A percentile compares a stretch with the other conserved stretches of the same genome.
phyloP scores from a whole-genome alignment of 2,888 invertebrate species.

The Leptopterna dolabrata region DNA sequence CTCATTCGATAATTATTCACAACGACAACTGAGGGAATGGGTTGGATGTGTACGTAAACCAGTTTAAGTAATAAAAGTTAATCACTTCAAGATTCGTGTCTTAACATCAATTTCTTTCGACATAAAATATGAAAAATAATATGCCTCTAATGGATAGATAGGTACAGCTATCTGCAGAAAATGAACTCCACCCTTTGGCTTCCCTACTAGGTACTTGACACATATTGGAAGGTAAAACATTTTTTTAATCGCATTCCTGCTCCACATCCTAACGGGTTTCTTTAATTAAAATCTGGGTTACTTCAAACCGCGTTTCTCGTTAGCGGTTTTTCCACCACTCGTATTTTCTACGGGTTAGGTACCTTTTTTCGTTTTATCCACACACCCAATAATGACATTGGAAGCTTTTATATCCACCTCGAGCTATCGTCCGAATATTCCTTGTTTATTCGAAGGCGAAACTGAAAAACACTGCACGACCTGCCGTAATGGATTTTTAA shows the following conservation, averaged over 20 bases:
- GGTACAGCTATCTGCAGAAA: too few relatives aligned
- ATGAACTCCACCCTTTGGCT: neutral
- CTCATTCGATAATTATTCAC: too few relatives aligned
- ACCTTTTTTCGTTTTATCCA: neutral
- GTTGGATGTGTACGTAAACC: too few relatives aligned
- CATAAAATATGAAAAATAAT: too few relatives aligned
- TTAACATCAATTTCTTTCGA: too few relatives aligned
- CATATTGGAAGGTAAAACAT: neutral
- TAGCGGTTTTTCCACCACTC: neutral
- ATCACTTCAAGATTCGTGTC: too few relatives aligned
- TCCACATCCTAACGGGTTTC: conserved; percentile 16
- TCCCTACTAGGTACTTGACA: neutral
- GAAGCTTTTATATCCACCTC: neutral
- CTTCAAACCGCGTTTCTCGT: conserved; percentile 24
- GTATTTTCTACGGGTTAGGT: neutral
- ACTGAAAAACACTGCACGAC: too few relatives aligned
- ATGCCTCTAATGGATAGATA: too few relatives aligned
- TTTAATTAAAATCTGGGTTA: conserved; percentile 26
- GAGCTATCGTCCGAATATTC: neutral
- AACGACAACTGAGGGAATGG: too few relatives aligned
- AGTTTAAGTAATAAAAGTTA: too few relatives aligned
- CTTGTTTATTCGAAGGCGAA: neutral
- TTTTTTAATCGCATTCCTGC: conserved; percentile 22
- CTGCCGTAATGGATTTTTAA: too few relatives aligned
- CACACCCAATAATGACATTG: neutral